Evolutionary conservation across 2,888 invertebrate genomes (phyloP), one percentile per base, ranked within the genome.

Genomic region (Phyto melanocephala): DNA sequence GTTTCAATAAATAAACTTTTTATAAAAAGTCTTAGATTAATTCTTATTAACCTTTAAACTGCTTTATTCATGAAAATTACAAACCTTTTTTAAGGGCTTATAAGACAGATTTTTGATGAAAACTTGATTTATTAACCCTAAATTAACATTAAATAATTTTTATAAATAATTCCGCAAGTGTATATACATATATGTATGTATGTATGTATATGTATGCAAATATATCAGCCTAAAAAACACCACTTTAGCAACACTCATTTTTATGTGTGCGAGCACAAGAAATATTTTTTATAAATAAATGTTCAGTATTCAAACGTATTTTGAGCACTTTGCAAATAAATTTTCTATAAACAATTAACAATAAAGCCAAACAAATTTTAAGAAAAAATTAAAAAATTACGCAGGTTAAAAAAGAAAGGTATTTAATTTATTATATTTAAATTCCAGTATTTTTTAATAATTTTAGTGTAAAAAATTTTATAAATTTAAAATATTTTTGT

Each of bases 251-350:
- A 4, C 56, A 75, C 47, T 56, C 5, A 58, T 37, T n/a, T 11
- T 3, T 1, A 15, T 20, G 28, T 72, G 72, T 74, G 74, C 72
- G 72, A 63, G 22, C 28, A 24, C 45, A 24, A 42, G 54, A 20
- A 62, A 47, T 67, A 40, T 52, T 67, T 45, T 42, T 8, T 35
- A 7, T n/a, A 37, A 40, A 60, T 24, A 37, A 24, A 28, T 70
- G 22, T 47, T 70, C 28, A 70, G 77, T 77, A 45, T n/a, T 63
- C 22, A 56, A 62, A 22, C 24, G 54, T 40, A 63, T 62, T 63
- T 54, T 24, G 15, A 47, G 6, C 37, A 35, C 37, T 33, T 1
- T 10, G 11, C 10, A 28, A 20, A 20, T 4, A 50, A 52, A 35
- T 22, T 35, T 15, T 45, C 17, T 33, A 7, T 17, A 50, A 40